Evolutionary conservation across 2,797 vertebrate species (phyloP).

Genomic region (Morelia viridis): DNA sequence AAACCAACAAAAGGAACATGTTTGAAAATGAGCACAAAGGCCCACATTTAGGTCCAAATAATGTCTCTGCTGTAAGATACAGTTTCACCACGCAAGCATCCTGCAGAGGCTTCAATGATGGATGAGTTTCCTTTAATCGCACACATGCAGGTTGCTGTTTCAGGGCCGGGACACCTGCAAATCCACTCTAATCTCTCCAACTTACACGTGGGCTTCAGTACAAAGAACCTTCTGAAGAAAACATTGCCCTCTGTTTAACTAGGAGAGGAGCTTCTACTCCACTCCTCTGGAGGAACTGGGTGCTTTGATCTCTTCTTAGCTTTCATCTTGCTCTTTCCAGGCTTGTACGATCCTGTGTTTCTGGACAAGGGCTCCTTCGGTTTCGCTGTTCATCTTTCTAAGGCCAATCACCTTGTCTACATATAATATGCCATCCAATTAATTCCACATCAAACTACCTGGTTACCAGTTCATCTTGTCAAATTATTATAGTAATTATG

Average conservation of each 20-base stretch:
- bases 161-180: neutral
- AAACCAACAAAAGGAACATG: neutral
- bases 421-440: conserved; percentile 38
- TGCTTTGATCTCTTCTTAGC: neutral
- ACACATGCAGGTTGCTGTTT: neutral
- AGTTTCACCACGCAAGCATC: neutral
- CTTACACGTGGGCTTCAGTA: neutral
- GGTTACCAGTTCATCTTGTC: conserved; percentile 47
- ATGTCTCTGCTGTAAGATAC: rapidly evolving
- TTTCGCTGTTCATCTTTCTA: neutral
- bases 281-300: conserved; percentile 6
- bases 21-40: neutral
- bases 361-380: conserved; percentile 14
- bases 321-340: conserved; percentile 33
- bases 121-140: neutral
- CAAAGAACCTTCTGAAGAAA: conserved; percentile 35
- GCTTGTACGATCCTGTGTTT: conserved; percentile 24
- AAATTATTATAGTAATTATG: conserved; percentile 53
- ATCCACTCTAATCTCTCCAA: neutral
- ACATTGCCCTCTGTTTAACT: conserved; percentile 1
- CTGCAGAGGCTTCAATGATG: neutral
- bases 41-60: neutral
- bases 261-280: neutral
- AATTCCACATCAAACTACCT: conserved; percentile 47
- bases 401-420: neutral